Evolutionary conservation across 2,797 vertebrate genomes (phyloP), one percentile per base, ranked within the genome.

Genomic region (Taenioides sp.): DNA sequence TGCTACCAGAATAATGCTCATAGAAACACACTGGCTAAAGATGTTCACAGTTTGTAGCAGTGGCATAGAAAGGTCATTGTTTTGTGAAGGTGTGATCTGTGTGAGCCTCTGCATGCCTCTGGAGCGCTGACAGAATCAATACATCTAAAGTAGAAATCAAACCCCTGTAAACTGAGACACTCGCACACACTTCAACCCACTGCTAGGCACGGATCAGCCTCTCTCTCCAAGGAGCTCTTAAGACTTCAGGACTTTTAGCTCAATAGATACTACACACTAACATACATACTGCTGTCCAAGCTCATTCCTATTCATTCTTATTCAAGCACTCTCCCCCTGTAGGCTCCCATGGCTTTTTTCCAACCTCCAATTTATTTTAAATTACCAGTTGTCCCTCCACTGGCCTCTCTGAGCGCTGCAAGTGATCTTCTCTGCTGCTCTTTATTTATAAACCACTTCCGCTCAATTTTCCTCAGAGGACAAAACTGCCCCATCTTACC

Each of bases 91-190:
- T 86, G 82, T 84, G 85, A 89, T 86, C 79, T 71, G 9, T 59
- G 75, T 54, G 54, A 80, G 80, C 20, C 73, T 72, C 61, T 23
- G 52, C 40, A 5, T 68, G 75, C 68, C 86, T 84, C 84, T 86
- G 92, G 89, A 89, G 74, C 70, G 5, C 70, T 80, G 80, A 87
- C 89, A 89, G 80, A 90, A 94, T 92, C 92, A 80, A 93, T 93
- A 92, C 74, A 82, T 86, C 87, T 84, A 81, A 88, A 90, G 88
- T 76, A 91, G 83, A 91, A 90, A 90, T 90, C 89, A 91, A 89
- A 90, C 78, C 73, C 37, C 31, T 28, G 81, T 76, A 74, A 79
- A 80, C 71, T 74, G 72, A 87, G 69, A 81, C 82, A 83, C 84
- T 76, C 79, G 37, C 75, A 75, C 79, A 77, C 72, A 78, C 74